A percentile compares a stretch with the other conserved stretches of the same genome.
These are phyloP conservation scores for Pholis gunnellus DNA, from an alignment of 2,113 vertebrate species.

Conservation along the genomic window DNA sequence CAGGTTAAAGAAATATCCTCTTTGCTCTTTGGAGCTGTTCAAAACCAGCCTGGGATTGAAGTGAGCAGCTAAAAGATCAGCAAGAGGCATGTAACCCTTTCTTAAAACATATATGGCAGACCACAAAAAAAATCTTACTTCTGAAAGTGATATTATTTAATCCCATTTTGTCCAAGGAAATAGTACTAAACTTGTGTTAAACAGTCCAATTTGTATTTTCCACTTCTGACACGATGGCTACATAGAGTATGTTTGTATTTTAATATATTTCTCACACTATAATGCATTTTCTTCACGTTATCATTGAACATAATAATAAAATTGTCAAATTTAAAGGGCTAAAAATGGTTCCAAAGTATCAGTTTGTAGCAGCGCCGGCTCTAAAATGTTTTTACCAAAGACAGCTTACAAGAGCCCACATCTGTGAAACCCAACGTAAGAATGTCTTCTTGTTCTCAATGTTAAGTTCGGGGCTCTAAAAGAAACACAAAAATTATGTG, in stretches of 20 bases:
- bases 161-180: constrained; percentile 15
- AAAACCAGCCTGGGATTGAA: constrained; percentile 4
- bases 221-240: neutral
- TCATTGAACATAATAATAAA: constrained; percentile 21
- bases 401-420: constrained; percentile 26
- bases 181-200: neutral
- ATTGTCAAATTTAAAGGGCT: constrained; percentile 31
- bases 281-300: constrained; percentile 5
- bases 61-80: constrained; percentile 5
- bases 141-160: constrained; percentile 2
- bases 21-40: neutral
- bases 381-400: constrained; percentile 3
- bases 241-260: constrained; percentile 15
- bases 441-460: constrained; percentile 54
- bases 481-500: constrained; percentile 70
- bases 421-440: constrained; percentile 36
- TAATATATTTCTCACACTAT: neutral
- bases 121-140: neutral
- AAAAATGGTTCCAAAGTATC: constrained; percentile 39
- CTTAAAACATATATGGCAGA: constrained; percentile 1
- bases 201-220: neutral
- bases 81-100: constrained; percentile 5
- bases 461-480: constrained; percentile 50
- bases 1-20: constrained; percentile 5
- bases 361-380: constrained; percentile 24